These are phyloP conservation scores for Lasioglossum villosulum DNA, from an alignment of 2,888 invertebrate genomes.

Conservation along the genomic window DNA sequence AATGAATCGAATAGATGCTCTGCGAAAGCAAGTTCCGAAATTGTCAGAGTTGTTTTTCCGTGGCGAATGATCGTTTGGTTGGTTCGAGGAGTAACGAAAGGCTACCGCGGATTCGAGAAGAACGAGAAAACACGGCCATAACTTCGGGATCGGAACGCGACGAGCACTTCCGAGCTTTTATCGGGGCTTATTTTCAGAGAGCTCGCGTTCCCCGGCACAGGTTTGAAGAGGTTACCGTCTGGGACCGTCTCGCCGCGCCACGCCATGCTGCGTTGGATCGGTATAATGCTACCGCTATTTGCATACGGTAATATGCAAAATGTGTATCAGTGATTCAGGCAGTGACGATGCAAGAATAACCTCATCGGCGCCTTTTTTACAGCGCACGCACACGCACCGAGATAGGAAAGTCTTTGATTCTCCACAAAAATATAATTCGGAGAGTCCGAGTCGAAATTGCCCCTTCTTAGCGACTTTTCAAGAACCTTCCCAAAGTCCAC, in stretches of 20 bases:
- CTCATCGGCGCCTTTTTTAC: constrained; percentile 32
- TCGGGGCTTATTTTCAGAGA: constrained; percentile 46
- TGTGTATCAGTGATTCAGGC: constrained; percentile 53
- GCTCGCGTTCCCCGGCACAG: constrained; percentile 9
- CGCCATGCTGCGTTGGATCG: neutral
- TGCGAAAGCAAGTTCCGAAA: neutral
- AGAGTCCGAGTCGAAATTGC: neutral
- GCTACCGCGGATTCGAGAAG: neutral
- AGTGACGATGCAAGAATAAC: constrained; percentile 68
- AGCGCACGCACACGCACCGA: neutral
- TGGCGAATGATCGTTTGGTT: neutral
- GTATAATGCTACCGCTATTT: constrained; percentile 38
- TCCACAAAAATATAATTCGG: neutral
- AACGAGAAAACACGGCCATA: neutral
- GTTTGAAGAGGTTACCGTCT: constrained; percentile 39
- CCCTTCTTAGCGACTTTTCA: neutral
- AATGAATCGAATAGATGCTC: neutral
- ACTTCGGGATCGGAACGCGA: neutral
- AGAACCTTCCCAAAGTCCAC: neutral
- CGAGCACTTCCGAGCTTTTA: constrained; percentile 16
- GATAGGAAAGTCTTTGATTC: neutral
- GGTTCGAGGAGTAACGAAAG: neutral
- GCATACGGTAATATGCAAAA: constrained; percentile 61
- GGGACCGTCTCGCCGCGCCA: neutral
- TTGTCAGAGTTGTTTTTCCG: neutral